These are phyloP conservation scores for Folsomia manolachei DNA, from an alignment of 2,888 invertebrate genomes.

Conservation along the genomic window DNA sequence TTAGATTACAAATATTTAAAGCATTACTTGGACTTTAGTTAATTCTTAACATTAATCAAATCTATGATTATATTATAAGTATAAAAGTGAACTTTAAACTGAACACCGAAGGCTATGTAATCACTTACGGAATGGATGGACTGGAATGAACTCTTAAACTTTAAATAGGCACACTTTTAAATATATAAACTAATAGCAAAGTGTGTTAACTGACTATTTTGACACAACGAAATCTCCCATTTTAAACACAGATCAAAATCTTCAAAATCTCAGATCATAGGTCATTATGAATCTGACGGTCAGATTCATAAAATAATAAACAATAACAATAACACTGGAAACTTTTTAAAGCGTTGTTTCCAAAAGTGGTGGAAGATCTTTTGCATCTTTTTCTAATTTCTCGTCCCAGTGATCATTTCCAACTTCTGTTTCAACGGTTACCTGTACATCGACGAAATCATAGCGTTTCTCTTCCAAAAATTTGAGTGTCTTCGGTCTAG, in stretches of 20 bases:
- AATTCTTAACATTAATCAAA: too few relatives aligned
- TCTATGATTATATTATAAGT: too few relatives aligned
- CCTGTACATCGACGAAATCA: neutral
- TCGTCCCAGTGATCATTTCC: neutral
- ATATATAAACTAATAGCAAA: neutral
- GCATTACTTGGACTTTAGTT: too few relatives aligned
- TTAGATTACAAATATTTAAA: too few relatives aligned
- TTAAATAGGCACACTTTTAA: too few relatives aligned
- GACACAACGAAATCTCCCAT: too few relatives aligned
- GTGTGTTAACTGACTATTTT: too few relatives aligned
- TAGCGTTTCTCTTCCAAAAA: neutral
- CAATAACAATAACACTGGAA: neutral
- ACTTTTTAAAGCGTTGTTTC: neutral
- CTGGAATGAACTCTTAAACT: neutral
- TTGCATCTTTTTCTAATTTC: neutral
- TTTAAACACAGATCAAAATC: too few relatives aligned
- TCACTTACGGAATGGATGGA: neutral
- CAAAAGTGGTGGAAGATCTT: neutral
- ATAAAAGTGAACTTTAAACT: neutral
- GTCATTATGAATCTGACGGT: too few relatives aligned
- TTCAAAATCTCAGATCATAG: too few relatives aligned
- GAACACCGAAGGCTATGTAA: neutral
- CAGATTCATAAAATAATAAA: neutral
- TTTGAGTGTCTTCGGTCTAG: neutral
- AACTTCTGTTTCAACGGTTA: neutral